Evolutionary conservation across 2,888 invertebrate genomes (phyloP), one percentile per base, ranked within the genome.

Genomic region (Clistopyga incitator): DNA sequence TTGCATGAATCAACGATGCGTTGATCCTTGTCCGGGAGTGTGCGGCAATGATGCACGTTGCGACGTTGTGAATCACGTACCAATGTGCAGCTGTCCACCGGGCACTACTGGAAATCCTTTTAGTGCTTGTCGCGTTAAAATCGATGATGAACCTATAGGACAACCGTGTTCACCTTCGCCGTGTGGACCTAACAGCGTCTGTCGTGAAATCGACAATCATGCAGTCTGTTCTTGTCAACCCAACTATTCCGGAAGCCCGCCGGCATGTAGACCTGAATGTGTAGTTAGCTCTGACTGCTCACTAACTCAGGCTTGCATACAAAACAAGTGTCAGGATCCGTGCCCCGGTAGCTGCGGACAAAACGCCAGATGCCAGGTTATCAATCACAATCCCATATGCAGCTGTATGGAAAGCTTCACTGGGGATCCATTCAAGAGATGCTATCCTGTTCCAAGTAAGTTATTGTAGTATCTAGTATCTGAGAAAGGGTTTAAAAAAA

Each of bases 371-470:
- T 98, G 98, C 88, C 95, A 96, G 92, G 97, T 97, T 25, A 95
- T 96, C 84, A 96, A 96, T 88, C 98, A 98, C 90, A 97, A 96
- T 90, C 97, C 98, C 1, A 95, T 97, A 86, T 97, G 97, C 91
- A 95, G 96, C 23, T 97, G 97, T 91, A 95, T 95, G 84, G 93
- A 95, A 18, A 95, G 95, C 72, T 96, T 95, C 88, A 96, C 96
- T 15, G 97, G 97, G n/a, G 97, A 97, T 94, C 96, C 97, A 2
- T 96, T 97, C 90, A 95, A 94, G 59, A 92, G 92, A 74, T 95
- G 95, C 88, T 92, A 93, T 86, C 89, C 87, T 6, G 90, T 94
- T 87, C 95, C 95, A 93, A 94, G 96, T 96, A 91, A 87, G 72
- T 83, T 15, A 25, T 18, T 11, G 1, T 34, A 1, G 13, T n/a